Percentiles rank a stretch among this genome's conserved stretches.
Evolutionary conservation across 2,113 vertebrate genomes (phyloP).

Genomic region (Cyphomyrus discorhynchus): DNA sequence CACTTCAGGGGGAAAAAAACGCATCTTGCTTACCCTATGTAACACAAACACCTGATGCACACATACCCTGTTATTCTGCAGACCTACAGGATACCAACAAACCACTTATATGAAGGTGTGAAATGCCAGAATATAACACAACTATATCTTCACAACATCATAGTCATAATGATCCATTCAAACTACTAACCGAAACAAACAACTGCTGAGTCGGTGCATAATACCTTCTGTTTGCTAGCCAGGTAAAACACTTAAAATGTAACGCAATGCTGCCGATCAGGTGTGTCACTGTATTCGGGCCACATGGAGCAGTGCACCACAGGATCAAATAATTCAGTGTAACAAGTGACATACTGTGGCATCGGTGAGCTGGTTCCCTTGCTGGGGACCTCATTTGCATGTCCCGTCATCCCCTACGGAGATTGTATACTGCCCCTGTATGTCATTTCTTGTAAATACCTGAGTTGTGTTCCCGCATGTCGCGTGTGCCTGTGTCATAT

Average conservation of each 20-base stretch:
- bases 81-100: neutral
- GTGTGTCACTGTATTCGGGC: neutral
- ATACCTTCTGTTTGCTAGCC: neutral
- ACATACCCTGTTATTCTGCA: neutral
- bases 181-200: neutral
- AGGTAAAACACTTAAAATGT: neutral
- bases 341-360: neutral
- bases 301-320: neutral
- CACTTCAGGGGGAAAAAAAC: neutral
- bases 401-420: neutral
- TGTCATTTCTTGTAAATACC: neutral
- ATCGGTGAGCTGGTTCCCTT: neutral
- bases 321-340: neutral
- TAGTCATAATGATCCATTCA: neutral
- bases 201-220: neutral
- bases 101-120: neutral
- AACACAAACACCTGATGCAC: neutral
- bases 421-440: neutral
- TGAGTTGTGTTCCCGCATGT: neutral
- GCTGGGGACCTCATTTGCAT: neutral
- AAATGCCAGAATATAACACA: neutral
- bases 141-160: neutral
- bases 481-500: neutral
- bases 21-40: neutral
- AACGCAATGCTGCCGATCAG: neutral